Evolutionary conservation across 2,888 invertebrate genomes (phyloP), one percentile per base, ranked within the genome.

Genomic region (Eulithis testata): DNA sequence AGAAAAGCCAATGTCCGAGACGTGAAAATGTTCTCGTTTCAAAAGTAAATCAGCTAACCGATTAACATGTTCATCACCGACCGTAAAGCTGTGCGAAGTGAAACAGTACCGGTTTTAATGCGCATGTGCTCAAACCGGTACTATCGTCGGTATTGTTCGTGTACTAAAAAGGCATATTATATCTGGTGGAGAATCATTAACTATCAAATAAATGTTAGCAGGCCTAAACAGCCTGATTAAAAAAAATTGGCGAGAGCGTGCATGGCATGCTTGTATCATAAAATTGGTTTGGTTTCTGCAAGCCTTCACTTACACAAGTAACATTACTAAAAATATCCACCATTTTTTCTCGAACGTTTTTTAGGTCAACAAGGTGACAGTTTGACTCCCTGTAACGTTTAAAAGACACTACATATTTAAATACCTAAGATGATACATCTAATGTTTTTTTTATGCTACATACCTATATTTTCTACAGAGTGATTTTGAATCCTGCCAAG

Each of bases 391-490:
- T 94, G 91, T 80, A 94, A 93, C 66, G 66, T 66, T 51, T 27
- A 60, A 55, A 44, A 55, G 9, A 40, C 40, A 40, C 40, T 40
- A 40, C 1, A 40, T 9, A 6, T 11, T 40, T 8, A 40, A 40
- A 31, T 31, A 31, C 31, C 31, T 31, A 31, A 31, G 31, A 31
- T 5, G 6, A 31, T 31, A 31, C 3, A 31, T 5, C 31, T 31
- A 31, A 31, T 31, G 4, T 31, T 4, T 50, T 27, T 11, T 27
- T 49, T 8, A 27, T n/a, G 21, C 50, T 76, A 83, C 91, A 73
- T 95, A 95, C 95, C 95, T 94, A 94, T 95, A 94, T 64, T 90
- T 86, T 63, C 91, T 88, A 87, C 79, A 81, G 70, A 76, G 77
- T 2, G 79, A 75, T 78, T 93, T 89, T 70, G 85, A 83, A 79